Evolutionary conservation across 2,797 vertebrate species (phyloP).

Genomic region (Chaunax sp.): DNA sequence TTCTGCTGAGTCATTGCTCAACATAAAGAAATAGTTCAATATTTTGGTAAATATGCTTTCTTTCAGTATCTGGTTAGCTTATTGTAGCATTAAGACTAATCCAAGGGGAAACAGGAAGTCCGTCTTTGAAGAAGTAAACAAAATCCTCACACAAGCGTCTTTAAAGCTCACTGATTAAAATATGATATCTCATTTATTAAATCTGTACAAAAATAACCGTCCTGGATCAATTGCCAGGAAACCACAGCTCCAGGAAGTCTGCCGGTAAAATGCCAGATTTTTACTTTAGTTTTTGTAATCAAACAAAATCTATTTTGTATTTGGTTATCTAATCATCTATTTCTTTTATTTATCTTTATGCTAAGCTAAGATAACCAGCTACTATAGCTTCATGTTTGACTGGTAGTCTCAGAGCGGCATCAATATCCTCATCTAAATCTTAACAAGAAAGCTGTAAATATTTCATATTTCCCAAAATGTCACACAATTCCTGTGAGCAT

Average conservation of each 20-base stretch:
- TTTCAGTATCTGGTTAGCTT: background rate
- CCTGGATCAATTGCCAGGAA: background rate
- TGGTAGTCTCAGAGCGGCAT: background rate
- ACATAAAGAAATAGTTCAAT: constrained; percentile 5
- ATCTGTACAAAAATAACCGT: background rate
- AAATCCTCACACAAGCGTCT: background rate
- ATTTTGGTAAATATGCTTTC: constrained; percentile 11
- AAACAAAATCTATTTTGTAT: background rate
- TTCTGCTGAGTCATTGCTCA: constrained; percentile 17
- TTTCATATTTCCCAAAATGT: background rate
- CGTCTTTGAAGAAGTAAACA: background rate
- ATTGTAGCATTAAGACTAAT: constrained; percentile 15
- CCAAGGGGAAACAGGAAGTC: background rate
- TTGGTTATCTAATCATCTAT: background rate
- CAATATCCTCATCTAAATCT: background rate
- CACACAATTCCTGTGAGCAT: background rate
- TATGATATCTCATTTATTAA: background rate
- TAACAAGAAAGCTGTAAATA: background rate
- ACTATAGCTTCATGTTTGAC: background rate
- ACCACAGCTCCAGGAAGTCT: background rate
- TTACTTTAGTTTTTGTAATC: background rate
- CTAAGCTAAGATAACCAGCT: background rate
- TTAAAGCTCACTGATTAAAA: no score
- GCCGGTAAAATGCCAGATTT: background rate
- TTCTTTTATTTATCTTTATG: background rate